Percentiles rank a stretch among this genome's conserved stretches.
Evolutionary conservation across 1,140 invertebrate genomes (phyloP).

Genomic region (Drosophila elegans): DNA sequence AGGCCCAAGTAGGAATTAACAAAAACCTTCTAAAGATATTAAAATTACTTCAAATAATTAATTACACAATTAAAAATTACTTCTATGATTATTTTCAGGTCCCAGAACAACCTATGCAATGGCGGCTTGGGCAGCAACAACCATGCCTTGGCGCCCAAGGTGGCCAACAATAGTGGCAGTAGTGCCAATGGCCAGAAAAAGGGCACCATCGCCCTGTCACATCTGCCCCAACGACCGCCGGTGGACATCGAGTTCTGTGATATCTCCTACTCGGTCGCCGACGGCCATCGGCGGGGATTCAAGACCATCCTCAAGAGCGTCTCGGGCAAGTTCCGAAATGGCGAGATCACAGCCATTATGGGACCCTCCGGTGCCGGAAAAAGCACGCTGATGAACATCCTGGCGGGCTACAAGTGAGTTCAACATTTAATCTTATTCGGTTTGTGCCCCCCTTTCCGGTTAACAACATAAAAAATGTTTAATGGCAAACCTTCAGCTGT

Average conservation of each 20-base stretch:
- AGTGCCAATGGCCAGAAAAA: constrained; percentile 87
- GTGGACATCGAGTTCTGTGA: constrained; percentile 95
- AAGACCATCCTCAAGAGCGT: constrained; percentile 94
- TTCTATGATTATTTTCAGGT: constrained; percentile 85
- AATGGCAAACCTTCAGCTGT: too few species aligned
- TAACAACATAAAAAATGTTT: too few species aligned
- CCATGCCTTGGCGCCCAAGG: constrained; percentile 87
- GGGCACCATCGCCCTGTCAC: constrained; percentile 88
- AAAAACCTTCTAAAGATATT: background rate
- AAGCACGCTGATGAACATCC: constrained; percentile 95
- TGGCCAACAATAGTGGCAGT: constrained; percentile 87
- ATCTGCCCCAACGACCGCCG: constrained; percentile 92
- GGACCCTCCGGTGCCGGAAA: constrained; percentile 97
- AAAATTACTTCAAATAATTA: too few species aligned
- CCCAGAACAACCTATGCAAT: constrained; percentile 90
- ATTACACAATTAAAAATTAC: background rate
- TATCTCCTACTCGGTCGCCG: constrained; percentile 93
- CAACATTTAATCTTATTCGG: background rate
- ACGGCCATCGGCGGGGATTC: constrained; percentile 91
- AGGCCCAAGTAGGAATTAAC: constrained; percentile 54
- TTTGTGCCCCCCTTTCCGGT: too few species aligned
- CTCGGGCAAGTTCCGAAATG: constrained; percentile 92
- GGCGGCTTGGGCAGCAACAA: constrained; percentile 86
- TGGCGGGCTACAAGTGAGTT: constrained; percentile 95
- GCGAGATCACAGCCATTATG: constrained; percentile 96